phyloP scores from a whole-genome alignment of 2,797 vertebrate species.

The Stomatorhinus walkeri region DNA sequence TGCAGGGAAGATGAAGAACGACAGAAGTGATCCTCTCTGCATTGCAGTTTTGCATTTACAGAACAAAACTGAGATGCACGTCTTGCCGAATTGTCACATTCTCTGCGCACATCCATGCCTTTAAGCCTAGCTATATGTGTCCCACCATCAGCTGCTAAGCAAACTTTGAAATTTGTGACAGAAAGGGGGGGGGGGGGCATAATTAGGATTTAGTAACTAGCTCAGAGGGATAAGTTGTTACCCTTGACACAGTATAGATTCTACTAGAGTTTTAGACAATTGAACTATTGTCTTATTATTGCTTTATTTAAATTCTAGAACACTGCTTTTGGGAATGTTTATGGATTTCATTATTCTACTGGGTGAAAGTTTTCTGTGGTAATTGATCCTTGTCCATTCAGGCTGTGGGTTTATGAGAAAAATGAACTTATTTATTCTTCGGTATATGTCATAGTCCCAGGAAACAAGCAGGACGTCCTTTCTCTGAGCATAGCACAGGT shows the following conservation, averaged over 20 bases:
- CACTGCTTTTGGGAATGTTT: not conserved
- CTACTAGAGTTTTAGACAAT: not conserved
- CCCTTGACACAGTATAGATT: not conserved
- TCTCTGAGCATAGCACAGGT: not conserved
- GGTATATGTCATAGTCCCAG: not conserved
- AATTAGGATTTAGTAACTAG: not conserved
- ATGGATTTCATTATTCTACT: not conserved
- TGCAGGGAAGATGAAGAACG: not conserved
- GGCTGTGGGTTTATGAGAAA: not conserved
- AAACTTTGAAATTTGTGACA: not conserved
- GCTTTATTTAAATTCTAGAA: not conserved
- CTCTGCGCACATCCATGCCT: not conserved
- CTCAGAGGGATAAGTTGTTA: not conserved
- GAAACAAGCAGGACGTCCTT: not conserved
- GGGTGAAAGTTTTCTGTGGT: not conserved
- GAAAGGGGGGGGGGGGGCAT: not conserved
- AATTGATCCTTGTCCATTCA: not conserved
- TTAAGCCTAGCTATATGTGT: not conserved
- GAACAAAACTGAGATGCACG: not conserved
- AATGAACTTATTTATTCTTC: slow-evolving; percentile 2
- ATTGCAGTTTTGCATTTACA: not conserved
- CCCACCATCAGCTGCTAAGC: not conserved
- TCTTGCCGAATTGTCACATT: not conserved
- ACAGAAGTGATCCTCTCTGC: not conserved
- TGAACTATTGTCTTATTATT: not conserved